Conservation (phyloP, 2,888 invertebrate species). For the Nomada fucata region DNA sequence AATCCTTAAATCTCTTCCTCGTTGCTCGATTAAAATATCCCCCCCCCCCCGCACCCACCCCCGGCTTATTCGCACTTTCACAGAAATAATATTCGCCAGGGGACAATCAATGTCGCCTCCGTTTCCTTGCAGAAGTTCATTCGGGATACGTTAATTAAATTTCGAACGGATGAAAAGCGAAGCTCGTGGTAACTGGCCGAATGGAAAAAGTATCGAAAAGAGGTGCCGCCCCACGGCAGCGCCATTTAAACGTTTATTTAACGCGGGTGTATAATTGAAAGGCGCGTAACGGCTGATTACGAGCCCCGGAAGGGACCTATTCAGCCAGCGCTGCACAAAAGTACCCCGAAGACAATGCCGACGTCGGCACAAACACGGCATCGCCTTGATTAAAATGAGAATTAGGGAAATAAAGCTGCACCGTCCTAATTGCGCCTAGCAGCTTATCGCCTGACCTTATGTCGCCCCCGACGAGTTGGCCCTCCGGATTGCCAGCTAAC, state of each 20-base stretch:
- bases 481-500: conserved; percentile 44
- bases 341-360: conserved; percentile 76
- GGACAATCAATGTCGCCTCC: too few species aligned
- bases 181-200: too few species aligned
- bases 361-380: conserved; percentile 69
- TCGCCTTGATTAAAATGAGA: conserved; percentile 81
- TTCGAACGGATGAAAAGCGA: too few species aligned
- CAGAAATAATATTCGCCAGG: too few species aligned
- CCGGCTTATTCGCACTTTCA: too few species aligned
- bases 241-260: conserved; percentile 66
- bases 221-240: conserved; percentile 25
- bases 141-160: too few species aligned
- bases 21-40: too few species aligned
- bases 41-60: too few species aligned
- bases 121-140: too few species aligned
- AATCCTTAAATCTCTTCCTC: background rate
- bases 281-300: conserved; percentile 80
- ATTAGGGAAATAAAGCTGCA: conserved; percentile 78
- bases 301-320: conserved; percentile 67
- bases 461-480: conserved; percentile 52
- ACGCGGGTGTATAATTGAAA: conserved; percentile 64
- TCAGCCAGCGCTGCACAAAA: conserved; percentile 69
- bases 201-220: conserved; percentile 43
- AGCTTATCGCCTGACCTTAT: conserved; percentile 59
- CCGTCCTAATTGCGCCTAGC: conserved; percentile 68